Evolutionary conservation across 2,113 vertebrate species (phyloP).

Genomic region (Pogonocichla stellata): DNA sequence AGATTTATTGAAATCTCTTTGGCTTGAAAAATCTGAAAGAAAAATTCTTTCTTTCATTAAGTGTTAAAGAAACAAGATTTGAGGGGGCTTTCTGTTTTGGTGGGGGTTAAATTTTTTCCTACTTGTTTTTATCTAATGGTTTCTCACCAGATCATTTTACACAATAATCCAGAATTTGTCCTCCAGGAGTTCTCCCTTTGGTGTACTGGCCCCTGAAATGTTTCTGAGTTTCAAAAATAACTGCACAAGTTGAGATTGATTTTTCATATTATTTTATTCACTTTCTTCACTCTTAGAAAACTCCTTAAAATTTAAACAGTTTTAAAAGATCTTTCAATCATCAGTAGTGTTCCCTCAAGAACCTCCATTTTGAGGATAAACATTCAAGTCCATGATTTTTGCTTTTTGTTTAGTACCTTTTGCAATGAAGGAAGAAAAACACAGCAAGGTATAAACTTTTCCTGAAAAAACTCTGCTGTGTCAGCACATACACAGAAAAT

Average conservation of each 20-base stretch:
- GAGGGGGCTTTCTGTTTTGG: rapidly evolving
- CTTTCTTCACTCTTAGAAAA: background rate
- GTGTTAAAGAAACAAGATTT: background rate
- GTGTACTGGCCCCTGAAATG: background rate
- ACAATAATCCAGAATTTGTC: background rate
- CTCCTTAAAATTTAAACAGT: background rate
- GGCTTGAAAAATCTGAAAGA: background rate
- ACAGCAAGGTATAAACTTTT: background rate
- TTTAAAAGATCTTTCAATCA: background rate
- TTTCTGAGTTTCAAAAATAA: background rate
- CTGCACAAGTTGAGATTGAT: background rate
- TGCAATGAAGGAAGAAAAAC: background rate
- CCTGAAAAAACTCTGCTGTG: background rate
- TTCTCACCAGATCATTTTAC: background rate
- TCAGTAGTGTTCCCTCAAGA: background rate
- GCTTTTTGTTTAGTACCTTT: background rate
- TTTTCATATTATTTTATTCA: background rate
- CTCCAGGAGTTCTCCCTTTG: background rate
- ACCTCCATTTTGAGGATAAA: background rate
- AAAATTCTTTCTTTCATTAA: background rate
- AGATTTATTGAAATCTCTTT: background rate
- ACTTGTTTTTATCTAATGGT: background rate
- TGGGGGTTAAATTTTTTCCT: background rate
- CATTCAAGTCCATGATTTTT: background rate
- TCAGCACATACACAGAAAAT: background rate